Evolutionary conservation across 2,113 vertebrate species (phyloP).

Genomic region (Epinephelus cyanopodus): DNA sequence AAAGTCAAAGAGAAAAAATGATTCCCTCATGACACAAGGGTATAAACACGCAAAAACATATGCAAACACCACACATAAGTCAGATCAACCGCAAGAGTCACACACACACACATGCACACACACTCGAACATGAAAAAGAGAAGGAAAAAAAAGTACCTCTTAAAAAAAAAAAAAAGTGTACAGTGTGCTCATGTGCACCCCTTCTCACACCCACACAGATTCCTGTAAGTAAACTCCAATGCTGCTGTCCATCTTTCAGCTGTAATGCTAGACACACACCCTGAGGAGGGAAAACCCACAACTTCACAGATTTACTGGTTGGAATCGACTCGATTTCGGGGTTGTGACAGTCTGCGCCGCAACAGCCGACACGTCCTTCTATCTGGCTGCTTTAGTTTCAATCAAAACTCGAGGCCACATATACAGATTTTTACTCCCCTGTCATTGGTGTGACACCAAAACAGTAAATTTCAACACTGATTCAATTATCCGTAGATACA

Average conservation of each 20-base stretch:
- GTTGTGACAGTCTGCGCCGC: conserved; percentile 24
- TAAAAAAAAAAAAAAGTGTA: conserved; percentile 40
- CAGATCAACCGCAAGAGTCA: conserved; percentile 24
- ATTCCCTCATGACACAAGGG: conserved; percentile 53
- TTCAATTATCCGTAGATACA: conserved; percentile 6
- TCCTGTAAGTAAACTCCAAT: conserved; percentile 68
- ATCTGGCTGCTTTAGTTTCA: neutral
- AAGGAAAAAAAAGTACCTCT: conserved; percentile 14
- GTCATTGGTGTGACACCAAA: neutral
- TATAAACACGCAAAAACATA: conserved; percentile 61
- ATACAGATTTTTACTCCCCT: neutral
- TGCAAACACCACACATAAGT: conserved; percentile 43
- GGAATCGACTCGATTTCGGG: conserved; percentile 46
- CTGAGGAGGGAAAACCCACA: conserved; percentile 55
- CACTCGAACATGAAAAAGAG: conserved; percentile 7
- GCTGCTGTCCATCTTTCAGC: conserved; percentile 67
- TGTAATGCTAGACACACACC: conserved; percentile 70
- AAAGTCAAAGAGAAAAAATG: conserved; percentile 24
- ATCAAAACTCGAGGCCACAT: conserved; percentile 11
- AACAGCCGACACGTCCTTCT: conserved; percentile 15
- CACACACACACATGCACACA: conserved; percentile 14
- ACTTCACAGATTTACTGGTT: conserved; percentile 59
- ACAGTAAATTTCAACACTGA: conserved; percentile 9
- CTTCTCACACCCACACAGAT: conserved; percentile 81
- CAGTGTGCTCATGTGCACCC: conserved; percentile 37